Evolutionary conservation across 2,888 invertebrate species (phyloP), one percentile per base, ranked within the genome.

Genomic region (Nyleta sp.): DNA sequence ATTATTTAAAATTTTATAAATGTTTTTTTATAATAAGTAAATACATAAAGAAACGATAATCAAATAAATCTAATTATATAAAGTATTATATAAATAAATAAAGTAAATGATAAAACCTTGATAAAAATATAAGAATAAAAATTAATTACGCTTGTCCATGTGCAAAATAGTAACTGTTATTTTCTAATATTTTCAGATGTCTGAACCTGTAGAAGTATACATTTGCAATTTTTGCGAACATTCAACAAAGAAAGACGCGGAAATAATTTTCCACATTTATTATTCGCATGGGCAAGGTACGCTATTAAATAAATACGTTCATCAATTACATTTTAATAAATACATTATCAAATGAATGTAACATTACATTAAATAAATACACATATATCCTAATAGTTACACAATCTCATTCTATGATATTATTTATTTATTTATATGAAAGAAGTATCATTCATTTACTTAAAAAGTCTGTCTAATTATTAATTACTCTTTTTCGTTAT

Each of bases 181-280:
- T 31, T 50, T 44, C 6, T 20, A 11, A 5, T 20, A 10, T 44
- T 44, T 20, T 18, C 44, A 44, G 44, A 44, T 44, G 44, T 44
- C 44, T 10, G 20, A 48, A 10, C 13, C 44, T 8, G 7, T 28
- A 2, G 22, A 22, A 28, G 24, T 48, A 48, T 48, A 13, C 18
- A 48, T 48, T 22, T 48, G 48, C 48, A 48, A 48, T 24, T 24
- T 48, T 28, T 48, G 48, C 17, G 28, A 48, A 7, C 48, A 48
- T 1, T 48, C 28, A 1, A 28, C 48, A 8, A 22, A 28, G 17
- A 48, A 48, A 24, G 48, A 48, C 2, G 48, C 48, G 18, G 48
- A 48, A 48, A 44, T 44, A 7, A 28, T 48, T 24, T 48, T 48
- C 18, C 48, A 48, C 18, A n/a, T 48, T 13, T 48, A 48, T 48